Percentiles rank a stretch among this genome's conserved stretches.
Evolutionary conservation across 2,888 invertebrate genomes (phyloP).

Genomic region (Mythimna albipuncta): DNA sequence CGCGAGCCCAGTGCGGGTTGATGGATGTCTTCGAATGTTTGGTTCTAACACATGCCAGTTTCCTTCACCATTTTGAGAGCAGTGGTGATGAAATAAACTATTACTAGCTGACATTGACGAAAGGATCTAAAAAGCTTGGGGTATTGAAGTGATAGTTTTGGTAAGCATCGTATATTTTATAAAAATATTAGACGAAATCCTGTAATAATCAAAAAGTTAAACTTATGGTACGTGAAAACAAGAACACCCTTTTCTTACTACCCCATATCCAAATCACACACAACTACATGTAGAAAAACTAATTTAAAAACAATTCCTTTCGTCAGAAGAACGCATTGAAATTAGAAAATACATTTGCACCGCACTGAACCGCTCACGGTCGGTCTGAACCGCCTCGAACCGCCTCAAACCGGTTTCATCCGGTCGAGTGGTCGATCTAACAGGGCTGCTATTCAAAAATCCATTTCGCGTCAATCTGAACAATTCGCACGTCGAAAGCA

Average conservation of each 20-base stretch:
- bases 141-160: no score
- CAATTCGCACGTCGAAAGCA: slow-evolving; percentile 78
- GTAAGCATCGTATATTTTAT: background rate
- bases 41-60: no score
- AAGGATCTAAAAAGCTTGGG: background rate
- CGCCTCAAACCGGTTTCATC: slow-evolving; percentile 69
- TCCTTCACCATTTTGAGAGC: no score
- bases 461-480: slow-evolving; percentile 88
- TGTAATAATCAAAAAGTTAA: background rate
- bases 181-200: background rate
- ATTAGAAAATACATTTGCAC: slow-evolving; percentile 76
- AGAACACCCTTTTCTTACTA: background rate
- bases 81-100: no score
- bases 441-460: slow-evolving; percentile 82
- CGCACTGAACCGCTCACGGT: slow-evolving; percentile 60
- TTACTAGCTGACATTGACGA: background rate
- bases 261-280: background rate
- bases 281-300: slow-evolving; percentile 31
- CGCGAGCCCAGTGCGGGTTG: no score
- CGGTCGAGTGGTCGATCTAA: slow-evolving; percentile 77
- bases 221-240: background rate
- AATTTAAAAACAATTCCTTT: slow-evolving; percentile 63
- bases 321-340: slow-evolving; percentile 57
- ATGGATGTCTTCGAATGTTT: no score
- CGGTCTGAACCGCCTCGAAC: slow-evolving; percentile 56